These are phyloP conservation scores for Enteromius radiatus DNA, from an alignment of 2,797 vertebrate species.

Conservation along the genomic window DNA sequence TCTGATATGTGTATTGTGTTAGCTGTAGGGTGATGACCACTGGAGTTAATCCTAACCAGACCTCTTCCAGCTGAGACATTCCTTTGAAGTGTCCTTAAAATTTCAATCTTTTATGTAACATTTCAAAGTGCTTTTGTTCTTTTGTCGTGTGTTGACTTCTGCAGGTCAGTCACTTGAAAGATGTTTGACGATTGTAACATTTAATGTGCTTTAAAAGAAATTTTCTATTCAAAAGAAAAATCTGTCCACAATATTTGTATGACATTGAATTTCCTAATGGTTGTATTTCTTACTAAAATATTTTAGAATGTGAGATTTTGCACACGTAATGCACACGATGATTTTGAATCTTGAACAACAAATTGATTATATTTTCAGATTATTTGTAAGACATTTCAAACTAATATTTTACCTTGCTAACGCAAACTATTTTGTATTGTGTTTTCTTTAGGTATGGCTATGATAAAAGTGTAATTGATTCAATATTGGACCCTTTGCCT, in stretches of 20 bases:
- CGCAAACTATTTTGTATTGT: neutral
- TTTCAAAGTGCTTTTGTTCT: constrained; percentile 18
- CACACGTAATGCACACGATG: constrained; percentile 48
- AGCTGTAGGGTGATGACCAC: neutral
- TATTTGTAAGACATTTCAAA: constrained; percentile 6
- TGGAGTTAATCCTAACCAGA: neutral
- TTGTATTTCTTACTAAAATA: constrained; percentile 28
- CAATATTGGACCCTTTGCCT: constrained; percentile 32
- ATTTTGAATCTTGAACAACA: constrained; percentile 37
- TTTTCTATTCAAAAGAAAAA: constrained; percentile 11
- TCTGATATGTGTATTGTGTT: constrained; percentile 13
- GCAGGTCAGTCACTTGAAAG: constrained; percentile 22
- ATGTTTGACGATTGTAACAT: constrained; percentile 30
- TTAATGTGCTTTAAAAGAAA: constrained; percentile 26
- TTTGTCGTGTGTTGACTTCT: constrained; percentile 14
- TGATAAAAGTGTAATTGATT: constrained; percentile 29
- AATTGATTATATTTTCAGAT: constrained; percentile 13
- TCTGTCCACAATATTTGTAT: constrained; percentile 20
- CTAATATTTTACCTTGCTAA: constrained; percentile 28
- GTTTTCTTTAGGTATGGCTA: constrained; percentile 33
- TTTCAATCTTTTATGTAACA: constrained; percentile 27
- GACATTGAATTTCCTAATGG: constrained; percentile 32
- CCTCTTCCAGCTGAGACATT: neutral
- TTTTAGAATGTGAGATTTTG: constrained; percentile 45
- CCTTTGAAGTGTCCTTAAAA: constrained; percentile 50